Percentiles rank a stretch among this genome's conserved stretches.
Evolutionary conservation across 2,888 invertebrate genomes (phyloP).

Genomic region (Mimumesa dahlbomi): DNA sequence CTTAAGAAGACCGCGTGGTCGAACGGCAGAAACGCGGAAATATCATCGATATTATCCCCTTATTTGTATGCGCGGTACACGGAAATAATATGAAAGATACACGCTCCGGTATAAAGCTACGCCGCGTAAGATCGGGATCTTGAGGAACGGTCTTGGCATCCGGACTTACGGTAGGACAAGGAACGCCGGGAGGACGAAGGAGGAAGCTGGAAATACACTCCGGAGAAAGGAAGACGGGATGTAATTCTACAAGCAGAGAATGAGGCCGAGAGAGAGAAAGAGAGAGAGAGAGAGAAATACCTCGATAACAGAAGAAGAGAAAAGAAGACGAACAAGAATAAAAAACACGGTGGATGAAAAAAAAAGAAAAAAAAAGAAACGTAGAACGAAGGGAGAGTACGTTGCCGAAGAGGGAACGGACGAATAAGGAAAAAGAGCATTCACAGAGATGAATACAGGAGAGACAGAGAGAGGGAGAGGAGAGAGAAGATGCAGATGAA

Average conservation of each 20-base stretch:
- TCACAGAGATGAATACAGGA: not conserved
- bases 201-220: not conserved
- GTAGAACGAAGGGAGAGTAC: too few relatives aligned
- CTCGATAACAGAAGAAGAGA: not conserved
- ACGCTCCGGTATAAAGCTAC: slow-evolving; percentile 3
- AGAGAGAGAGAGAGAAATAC: not conserved
- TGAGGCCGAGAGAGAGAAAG: not conserved
- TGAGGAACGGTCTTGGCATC: slow-evolving; percentile 37
- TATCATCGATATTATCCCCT: slow-evolving; percentile 2
- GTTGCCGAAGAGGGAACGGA: too few relatives aligned
- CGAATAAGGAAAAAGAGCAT: not conserved
- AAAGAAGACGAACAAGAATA: not conserved
- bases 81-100: slow-evolving; percentile 37
- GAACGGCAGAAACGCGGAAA: slow-evolving; percentile 30
- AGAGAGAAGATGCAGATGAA: not conserved
- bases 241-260: not conserved
- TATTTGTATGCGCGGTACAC: slow-evolving; percentile 22
- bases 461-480: not conserved
- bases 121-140: slow-evolving; percentile 35
- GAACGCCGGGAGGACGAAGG: slow-evolving; percentile 1
- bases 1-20: not conserved
- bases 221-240: not conserved
- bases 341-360: not conserved
- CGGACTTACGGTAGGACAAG: slow-evolving; percentile 54
- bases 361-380: too few relatives aligned